phyloP scores from a whole-genome alignment of 2,888 invertebrate genomes.

The Lutraria lutraria region DNA sequence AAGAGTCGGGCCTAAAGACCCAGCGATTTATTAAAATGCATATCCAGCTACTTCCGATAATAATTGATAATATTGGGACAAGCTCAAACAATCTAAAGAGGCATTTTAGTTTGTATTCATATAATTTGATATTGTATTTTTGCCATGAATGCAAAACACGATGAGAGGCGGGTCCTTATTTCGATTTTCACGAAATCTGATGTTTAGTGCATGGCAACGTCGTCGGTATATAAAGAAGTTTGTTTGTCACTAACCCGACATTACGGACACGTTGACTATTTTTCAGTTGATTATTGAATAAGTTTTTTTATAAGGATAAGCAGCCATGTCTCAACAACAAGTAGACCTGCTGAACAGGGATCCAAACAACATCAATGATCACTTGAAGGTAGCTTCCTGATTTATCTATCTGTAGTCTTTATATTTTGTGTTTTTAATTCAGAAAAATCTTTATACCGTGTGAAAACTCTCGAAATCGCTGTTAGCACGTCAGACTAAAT shows the following conservation, averaged over 20 bases:
- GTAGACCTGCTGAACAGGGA: conserved; percentile 48
- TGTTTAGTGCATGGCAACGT: conserved; percentile 9
- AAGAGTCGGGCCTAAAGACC: not conserved
- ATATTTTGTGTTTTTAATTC: too few species aligned
- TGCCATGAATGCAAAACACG: conserved; percentile 18
- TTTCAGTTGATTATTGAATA: not conserved
- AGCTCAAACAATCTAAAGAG: not conserved
- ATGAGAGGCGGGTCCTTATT: conserved; percentile 30
- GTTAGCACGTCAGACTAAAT: too few species aligned
- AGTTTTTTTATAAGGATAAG: not conserved
- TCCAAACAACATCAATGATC: conserved; percentile 54
- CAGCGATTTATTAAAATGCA: conserved; percentile 1
- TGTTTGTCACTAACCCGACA: not conserved
- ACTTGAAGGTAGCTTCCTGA: conserved; percentile 33
- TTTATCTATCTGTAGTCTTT: not conserved
- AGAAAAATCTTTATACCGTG: too few species aligned
- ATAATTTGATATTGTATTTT: conserved; percentile 39
- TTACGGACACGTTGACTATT: not conserved
- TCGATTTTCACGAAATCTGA: not conserved
- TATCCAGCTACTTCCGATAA: not conserved
- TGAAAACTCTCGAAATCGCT: too few species aligned
- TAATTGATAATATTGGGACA: conserved; percentile 17
- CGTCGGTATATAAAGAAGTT: not conserved
- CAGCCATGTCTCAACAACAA: not conserved
- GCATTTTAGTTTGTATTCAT: not conserved